Conservation (phyloP, 2,113 vertebrate species). For the Apteryx owenii region DNA sequence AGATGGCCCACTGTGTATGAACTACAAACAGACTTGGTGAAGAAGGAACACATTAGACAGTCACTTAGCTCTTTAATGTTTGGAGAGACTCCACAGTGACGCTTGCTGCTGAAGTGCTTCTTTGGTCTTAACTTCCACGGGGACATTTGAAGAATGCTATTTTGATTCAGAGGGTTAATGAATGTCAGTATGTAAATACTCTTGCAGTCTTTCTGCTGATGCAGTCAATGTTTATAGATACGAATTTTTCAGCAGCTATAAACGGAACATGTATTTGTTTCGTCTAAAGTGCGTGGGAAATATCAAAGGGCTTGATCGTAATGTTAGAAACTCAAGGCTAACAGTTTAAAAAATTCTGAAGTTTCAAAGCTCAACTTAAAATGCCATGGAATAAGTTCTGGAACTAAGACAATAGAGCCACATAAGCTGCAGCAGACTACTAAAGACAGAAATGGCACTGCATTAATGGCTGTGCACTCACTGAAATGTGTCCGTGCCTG, state of each 20-base stretch:
- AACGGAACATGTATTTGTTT: constrained; percentile 31
- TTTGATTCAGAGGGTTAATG: constrained; percentile 16
- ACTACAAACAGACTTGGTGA: neutral
- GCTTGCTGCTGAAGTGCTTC: neutral
- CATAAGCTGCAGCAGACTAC: neutral
- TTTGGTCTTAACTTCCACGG: accelerated
- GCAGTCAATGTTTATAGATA: neutral
- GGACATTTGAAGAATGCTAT: neutral
- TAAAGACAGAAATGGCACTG: neutral
- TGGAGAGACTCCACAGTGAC: neutral
- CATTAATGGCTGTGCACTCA: neutral
- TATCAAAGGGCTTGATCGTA: neutral
- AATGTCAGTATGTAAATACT: constrained; percentile 1
- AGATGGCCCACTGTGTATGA: neutral
- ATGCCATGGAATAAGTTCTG: neutral
- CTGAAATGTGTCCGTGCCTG: neutral
- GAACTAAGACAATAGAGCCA: neutral
- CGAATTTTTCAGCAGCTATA: constrained; percentile 48
- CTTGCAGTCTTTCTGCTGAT: constrained; percentile 1
- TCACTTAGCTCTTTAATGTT: neutral
- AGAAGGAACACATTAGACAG: neutral
- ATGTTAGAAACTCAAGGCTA: constrained; percentile 7
- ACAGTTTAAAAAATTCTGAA: neutral
- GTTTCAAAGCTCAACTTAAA: constrained; percentile 8
- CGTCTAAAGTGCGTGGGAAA: constrained; percentile 32